Conservation (phyloP, 2,113 vertebrate species). For the Otus sunia region DNA sequence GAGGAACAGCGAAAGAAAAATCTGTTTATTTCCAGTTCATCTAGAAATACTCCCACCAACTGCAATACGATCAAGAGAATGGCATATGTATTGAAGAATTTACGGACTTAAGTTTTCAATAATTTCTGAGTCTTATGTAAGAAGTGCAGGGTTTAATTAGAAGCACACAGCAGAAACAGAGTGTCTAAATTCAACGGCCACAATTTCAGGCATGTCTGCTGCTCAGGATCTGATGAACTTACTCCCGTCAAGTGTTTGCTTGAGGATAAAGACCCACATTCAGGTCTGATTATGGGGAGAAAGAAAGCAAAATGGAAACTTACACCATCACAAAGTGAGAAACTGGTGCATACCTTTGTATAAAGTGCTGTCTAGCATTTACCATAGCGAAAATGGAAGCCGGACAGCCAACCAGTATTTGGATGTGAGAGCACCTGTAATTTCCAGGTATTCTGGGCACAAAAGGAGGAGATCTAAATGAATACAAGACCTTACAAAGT, state of each 20-base stretch:
- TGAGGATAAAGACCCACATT: background rate
- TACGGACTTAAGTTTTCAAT: background rate
- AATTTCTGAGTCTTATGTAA: background rate
- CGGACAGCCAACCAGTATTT: background rate
- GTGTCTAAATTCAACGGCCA: background rate
- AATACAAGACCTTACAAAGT: background rate
- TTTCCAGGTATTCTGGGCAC: background rate
- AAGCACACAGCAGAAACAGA: background rate
- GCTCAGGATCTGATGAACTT: background rate
- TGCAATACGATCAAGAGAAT: background rate
- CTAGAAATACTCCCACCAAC: background rate
- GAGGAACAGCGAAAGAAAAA: background rate
- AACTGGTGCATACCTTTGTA: background rate
- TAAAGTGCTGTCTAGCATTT: background rate
- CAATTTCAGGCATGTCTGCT: background rate
- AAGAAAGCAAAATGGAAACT: background rate
- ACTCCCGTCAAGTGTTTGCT: background rate
- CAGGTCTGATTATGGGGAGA: background rate
- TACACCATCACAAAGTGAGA: background rate
- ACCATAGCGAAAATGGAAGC: background rate
- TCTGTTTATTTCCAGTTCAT: background rate
- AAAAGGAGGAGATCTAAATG: background rate
- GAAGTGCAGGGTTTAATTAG: background rate
- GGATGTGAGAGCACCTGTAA: background rate
- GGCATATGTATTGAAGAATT: background rate